Base-by-base conservation (phyloP, 2,113 vertebrate genomes). In the Arothron firmamentum region DNA sequence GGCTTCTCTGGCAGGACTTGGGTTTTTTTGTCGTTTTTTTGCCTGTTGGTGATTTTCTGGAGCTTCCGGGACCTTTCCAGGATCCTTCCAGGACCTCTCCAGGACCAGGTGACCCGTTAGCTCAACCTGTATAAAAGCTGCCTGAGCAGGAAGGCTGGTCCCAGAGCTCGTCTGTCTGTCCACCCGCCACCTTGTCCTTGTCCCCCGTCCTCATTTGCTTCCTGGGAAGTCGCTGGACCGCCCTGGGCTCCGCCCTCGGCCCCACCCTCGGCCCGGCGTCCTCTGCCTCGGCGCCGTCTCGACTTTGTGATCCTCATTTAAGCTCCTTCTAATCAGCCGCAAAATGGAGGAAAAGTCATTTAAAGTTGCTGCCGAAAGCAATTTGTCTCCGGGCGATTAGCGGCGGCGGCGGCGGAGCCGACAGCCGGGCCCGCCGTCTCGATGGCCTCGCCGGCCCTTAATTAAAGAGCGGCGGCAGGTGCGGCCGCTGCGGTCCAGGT, bases 391-490 rank as follows among this genome's bases (percentile, higher is more conserved):
- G 79, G 70, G 63, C 34, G 34, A 38, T 38, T 38, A 38, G 34
- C 8, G 12, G n/a, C n/a, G n/a, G n/a, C n/a, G n/a, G 59, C 74
- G 74, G 12, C 21, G 17, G 65, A 67, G 49, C 69, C 17, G 53
- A 51, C 51, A 12, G n/a, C 6, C 46, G 34, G 69, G 59, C 10
- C 13, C 70, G 18, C 56, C 50, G 67, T 13, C 78, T 76, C 67
- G 46, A 31, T 72, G 74, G 11, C 64, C 71, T 61, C 55, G n/a
- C 52, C 57, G 14, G 70, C 73, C 74, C 86, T 75, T 85, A 80
- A 87, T 86, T 84, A 85, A 58, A 59, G 64, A 23, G 41, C 57
- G 68, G 52, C 46, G 62, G 52, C 60, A 74, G 79, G 67, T 67
- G 73, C 68, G 65, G 47, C 70, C 66, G 46, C 70, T 56, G 52